phyloP scores from a whole-genome alignment of 2,113 vertebrate genomes.

The Phalacrocorax carbo region DNA sequence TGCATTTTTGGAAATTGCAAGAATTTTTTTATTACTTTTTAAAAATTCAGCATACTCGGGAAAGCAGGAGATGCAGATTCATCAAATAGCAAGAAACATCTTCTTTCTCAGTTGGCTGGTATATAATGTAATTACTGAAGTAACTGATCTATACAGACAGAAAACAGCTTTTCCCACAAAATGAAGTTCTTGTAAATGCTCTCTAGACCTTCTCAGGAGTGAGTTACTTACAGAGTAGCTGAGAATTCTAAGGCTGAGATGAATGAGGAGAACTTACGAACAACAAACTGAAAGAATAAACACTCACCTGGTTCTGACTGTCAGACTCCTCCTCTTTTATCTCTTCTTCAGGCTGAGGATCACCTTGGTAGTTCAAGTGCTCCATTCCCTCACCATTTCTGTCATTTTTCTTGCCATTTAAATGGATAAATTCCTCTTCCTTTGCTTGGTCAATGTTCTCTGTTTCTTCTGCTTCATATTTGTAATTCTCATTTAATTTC shows the following conservation, averaged over 20 bases:
- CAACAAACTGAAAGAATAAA: background rate
- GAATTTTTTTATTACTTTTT: background rate
- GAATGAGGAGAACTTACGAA: background rate
- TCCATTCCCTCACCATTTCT: slow-evolving; percentile 57
- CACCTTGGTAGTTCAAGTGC: background rate
- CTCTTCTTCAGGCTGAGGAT: slow-evolving; percentile 30
- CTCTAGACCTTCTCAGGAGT: background rate
- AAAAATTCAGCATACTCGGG: background rate
- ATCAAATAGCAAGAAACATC: background rate
- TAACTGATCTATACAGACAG: background rate
- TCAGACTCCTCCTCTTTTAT: slow-evolving; percentile 1
- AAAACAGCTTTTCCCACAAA: background rate
- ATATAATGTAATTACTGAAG: background rate
- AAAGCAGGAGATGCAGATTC: background rate
- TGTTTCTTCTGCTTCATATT: background rate
- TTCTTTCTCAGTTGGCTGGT: background rate
- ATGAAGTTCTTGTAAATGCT: background rate
- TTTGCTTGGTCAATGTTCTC: slow-evolving; percentile 1
- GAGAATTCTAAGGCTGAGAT: background rate
- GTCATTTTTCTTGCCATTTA: slow-evolving; percentile 25
- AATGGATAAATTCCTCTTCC: background rate
- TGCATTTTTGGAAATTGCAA: background rate
- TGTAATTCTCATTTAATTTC: background rate
- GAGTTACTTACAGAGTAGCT: background rate
- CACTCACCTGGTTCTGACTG: slow-evolving; percentile 63